A percentile compares a stretch with the other conserved stretches of the same genome.
Conservation (phyloP, 2,888 invertebrate species). For the Chesias legatella region DNA sequence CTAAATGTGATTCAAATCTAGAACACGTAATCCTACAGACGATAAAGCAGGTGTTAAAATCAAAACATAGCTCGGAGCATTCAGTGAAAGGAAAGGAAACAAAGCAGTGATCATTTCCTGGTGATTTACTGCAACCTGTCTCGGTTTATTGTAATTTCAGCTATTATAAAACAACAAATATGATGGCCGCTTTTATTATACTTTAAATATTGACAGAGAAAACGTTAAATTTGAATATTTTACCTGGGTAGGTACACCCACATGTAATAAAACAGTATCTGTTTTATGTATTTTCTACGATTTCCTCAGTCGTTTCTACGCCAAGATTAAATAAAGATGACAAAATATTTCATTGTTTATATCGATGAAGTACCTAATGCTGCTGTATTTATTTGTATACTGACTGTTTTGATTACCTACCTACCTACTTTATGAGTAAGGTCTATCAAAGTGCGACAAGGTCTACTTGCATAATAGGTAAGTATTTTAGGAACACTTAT, state of each 20-base stretch:
- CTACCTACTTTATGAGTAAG: too few species aligned
- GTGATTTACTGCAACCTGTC: conserved; percentile 46
- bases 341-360: too few species aligned
- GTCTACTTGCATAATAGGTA: conserved; percentile 46
- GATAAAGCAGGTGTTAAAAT: conserved; percentile 47
- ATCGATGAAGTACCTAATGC: too few species aligned
- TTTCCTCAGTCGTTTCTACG: too few species aligned
- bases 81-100: conserved; percentile 58
- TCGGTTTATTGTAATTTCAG: conserved; percentile 28
- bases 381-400: too few species aligned
- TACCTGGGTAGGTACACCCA: conserved; percentile 22
- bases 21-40: conserved; percentile 18
- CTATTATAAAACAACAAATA: conserved; percentile 2
- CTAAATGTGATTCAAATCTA: conserved; percentile 3
- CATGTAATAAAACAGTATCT: conserved; percentile 9
- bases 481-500: conserved; percentile 51
- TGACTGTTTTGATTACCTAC: too few species aligned
- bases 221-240: too few species aligned
- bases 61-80: conserved; percentile 38
- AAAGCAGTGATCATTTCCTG: conserved; percentile 54
- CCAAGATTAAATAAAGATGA: too few species aligned
- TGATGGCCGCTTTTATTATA: too few species aligned
- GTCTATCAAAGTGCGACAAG: conserved; percentile 44
- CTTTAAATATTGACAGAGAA: too few species aligned
- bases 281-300: too few species aligned